Evolutionary conservation across 2,888 invertebrate species (phyloP).

Genomic region (Lasioglossum figueresi): DNA sequence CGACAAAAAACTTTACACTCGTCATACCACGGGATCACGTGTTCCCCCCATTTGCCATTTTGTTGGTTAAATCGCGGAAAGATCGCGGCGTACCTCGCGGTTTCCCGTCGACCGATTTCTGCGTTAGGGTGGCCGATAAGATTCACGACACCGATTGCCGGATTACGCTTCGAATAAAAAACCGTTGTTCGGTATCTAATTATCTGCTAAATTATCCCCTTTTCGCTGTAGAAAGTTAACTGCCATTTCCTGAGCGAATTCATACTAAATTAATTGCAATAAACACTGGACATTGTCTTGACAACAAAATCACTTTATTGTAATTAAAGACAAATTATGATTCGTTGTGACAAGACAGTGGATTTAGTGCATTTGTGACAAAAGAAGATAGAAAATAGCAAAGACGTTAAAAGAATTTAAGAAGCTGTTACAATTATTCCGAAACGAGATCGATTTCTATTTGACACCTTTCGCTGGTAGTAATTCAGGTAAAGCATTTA

Average conservation of each 20-base stretch:
- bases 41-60: constrained; percentile 22
- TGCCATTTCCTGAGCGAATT: neutral
- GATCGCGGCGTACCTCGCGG: neutral
- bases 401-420: neutral
- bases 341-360: neutral
- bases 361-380: neutral
- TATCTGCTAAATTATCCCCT: neutral
- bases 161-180: neutral
- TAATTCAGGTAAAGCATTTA: neutral
- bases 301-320: neutral
- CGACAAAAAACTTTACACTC: constrained; percentile 42
- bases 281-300: neutral
- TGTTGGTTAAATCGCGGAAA: constrained; percentile 4
- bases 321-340: neutral
- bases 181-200: neutral
- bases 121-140: neutral
- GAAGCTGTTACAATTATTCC: neutral
- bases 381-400: neutral
- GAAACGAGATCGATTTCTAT: neutral
- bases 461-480: no score
- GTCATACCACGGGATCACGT: constrained; percentile 32
- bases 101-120: neutral
- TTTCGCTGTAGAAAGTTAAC: neutral
- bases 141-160: neutral
- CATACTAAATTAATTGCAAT: neutral